Conservation (phyloP, 2,797 vertebrate genomes). For the Phyllotis vaccarum region DNA sequence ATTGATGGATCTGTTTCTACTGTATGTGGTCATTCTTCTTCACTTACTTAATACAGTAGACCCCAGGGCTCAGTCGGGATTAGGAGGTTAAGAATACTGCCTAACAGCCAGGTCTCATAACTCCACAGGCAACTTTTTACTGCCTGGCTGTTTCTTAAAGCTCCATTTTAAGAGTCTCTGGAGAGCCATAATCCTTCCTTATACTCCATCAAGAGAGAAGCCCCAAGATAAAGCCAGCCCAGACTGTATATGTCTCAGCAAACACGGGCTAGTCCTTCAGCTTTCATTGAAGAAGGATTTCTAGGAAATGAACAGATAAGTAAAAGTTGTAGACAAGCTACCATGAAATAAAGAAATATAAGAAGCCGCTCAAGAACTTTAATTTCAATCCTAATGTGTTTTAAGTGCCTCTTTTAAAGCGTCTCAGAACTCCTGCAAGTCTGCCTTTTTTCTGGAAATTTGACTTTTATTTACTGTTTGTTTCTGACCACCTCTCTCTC, state of each 20-base stretch:
- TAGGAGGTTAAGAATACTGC: constrained; percentile 69
- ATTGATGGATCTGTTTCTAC: neutral
- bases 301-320: neutral
- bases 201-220: neutral
- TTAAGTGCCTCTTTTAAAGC: constrained; percentile 38
- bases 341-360: constrained; percentile 43
- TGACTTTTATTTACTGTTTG: constrained; percentile 25
- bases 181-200: neutral
- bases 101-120: constrained; percentile 15
- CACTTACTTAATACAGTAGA: neutral
- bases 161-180: constrained; percentile 6
- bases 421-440: neutral
- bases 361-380: constrained; percentile 55
- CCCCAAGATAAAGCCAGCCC: neutral
- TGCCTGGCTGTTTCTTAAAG: constrained; percentile 55
- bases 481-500: constrained; percentile 10
- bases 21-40: constrained; percentile 21
- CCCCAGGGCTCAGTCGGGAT: constrained; percentile 40
- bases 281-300: constrained; percentile 18
- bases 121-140: constrained; percentile 61
- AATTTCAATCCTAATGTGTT: constrained; percentile 55
- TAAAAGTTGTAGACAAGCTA: constrained; percentile 5
- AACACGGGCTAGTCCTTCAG: neutral
- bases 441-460: constrained; percentile 28
- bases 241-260: neutral